A percentile compares a stretch with the other conserved stretches of the same genome.
Evolutionary conservation across 1,140 invertebrate genomes (phyloP).

Genomic region (Drosophila gunungcola): DNA sequence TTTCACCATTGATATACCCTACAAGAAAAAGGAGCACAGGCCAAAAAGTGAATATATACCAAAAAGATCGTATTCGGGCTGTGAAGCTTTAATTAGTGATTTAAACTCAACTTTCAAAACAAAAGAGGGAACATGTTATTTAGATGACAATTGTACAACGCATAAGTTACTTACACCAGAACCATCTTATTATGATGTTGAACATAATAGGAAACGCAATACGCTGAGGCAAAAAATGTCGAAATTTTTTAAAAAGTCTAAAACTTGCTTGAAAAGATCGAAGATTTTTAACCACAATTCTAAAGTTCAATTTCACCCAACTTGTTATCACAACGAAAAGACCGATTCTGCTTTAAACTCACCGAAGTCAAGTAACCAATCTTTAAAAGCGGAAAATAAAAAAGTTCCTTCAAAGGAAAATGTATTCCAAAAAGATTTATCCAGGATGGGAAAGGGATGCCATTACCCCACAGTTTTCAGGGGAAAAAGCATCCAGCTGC

Average conservation of each 20-base stretch:
- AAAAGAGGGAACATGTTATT: background rate
- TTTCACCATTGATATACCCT: slow-evolving; percentile 37
- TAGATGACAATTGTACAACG: background rate
- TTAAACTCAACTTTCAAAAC: too few relatives aligned
- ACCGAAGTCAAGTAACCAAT: background rate
- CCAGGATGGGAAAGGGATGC: background rate
- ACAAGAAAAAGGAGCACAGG: slow-evolving; percentile 11
- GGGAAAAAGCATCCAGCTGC: background rate
- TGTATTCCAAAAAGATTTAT: background rate
- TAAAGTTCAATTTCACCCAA: background rate
- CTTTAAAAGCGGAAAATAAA: background rate
- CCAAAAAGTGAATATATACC: background rate
- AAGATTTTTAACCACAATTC: background rate
- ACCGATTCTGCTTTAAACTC: background rate
- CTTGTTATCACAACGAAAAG: background rate
- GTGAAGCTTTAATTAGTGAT: background rate
- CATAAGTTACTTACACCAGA: background rate
- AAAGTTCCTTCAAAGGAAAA: background rate
- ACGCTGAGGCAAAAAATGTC: slow-evolving; percentile 30
- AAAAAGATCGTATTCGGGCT: slow-evolving; percentile 16
- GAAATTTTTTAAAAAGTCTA: slow-evolving; percentile 26
- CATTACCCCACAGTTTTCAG: slow-evolving; percentile 40
- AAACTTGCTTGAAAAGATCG: background rate
- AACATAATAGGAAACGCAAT: background rate
- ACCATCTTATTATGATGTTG: background rate